phyloP scores from a whole-genome alignment of 2,113 vertebrate genomes.

The Tympanuchus pallidicinctus region DNA sequence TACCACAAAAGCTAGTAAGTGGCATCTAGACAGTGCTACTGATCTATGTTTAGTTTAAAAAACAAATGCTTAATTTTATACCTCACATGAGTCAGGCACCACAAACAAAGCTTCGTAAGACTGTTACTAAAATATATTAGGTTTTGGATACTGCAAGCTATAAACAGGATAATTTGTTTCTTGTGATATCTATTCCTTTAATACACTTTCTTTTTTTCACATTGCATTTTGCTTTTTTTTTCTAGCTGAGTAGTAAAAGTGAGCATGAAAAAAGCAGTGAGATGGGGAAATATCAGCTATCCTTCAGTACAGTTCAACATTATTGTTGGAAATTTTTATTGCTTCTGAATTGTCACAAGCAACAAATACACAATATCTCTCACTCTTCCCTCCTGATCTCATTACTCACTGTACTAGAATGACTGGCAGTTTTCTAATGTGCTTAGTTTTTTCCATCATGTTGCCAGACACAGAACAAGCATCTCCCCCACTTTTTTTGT shows the following conservation, averaged over 20 bases:
- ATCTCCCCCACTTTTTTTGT: neutral
- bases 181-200: conserved; percentile 2
- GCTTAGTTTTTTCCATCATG: neutral
- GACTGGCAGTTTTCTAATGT: neutral
- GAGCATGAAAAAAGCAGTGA: neutral
- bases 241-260: neutral
- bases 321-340: conserved; percentile 2
- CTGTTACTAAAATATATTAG: neutral
- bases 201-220: neutral
- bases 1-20: neutral
- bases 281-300: neutral
- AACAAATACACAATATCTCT: neutral
- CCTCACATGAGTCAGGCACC: neutral
- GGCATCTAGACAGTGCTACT: neutral
- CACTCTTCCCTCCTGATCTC: conserved; percentile 18
- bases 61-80: neutral
- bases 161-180: conserved; percentile 15
- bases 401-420: neutral
- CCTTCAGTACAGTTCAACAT: neutral
- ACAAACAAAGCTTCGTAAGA: neutral
- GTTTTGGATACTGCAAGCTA: neutral
- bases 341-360: conserved; percentile 25
- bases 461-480: neutral
- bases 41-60: neutral
- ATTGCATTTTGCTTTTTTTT: neutral